Conservation (phyloP, 2,888 invertebrate species). For the Osmoderma eremita region DNA sequence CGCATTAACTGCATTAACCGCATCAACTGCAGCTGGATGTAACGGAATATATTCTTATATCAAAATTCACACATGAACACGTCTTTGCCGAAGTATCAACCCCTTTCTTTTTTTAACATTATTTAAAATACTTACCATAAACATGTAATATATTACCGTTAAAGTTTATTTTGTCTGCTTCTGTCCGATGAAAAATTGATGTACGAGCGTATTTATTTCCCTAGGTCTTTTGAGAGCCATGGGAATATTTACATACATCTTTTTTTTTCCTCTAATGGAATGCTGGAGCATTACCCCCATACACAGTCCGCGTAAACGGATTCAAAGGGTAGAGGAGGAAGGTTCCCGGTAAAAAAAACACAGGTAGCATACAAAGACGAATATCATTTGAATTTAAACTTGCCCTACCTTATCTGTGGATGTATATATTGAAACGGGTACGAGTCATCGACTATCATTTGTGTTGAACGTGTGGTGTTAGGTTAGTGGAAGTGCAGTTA, state of each 20-base stretch:
- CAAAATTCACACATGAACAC: slow-evolving; percentile 7
- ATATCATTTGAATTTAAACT: slow-evolving; percentile 38
- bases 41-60: background rate
- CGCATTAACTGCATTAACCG: too few species aligned
- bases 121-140: slow-evolving; percentile 56
- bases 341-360: slow-evolving; percentile 43
- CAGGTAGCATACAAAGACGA: slow-evolving; percentile 49
- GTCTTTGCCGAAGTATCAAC: background rate
- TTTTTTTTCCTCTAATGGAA: slow-evolving; percentile 38
- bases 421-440: slow-evolving; percentile 10
- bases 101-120: slow-evolving; percentile 25
- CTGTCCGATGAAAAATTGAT: slow-evolving; percentile 58
- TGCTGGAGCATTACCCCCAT: slow-evolving; percentile 52
- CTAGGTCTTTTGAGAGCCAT: slow-evolving; percentile 43
- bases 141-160: slow-evolving; percentile 54
- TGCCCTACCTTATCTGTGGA: slow-evolving; percentile 22
- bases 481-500: too few species aligned
- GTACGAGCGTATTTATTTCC: slow-evolving; percentile 47
- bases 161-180: slow-evolving; percentile 48
- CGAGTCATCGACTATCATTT: slow-evolving; percentile 7
- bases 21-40: too few species aligned
- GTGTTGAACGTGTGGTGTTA: background rate
- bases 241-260: slow-evolving; percentile 49
- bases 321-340: slow-evolving; percentile 42
- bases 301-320: slow-evolving; percentile 45